Percentiles rank a stretch among this genome's conserved stretches.
phyloP scores from a whole-genome alignment of 2,888 invertebrate genomes.

The Dicycla oo region DNA sequence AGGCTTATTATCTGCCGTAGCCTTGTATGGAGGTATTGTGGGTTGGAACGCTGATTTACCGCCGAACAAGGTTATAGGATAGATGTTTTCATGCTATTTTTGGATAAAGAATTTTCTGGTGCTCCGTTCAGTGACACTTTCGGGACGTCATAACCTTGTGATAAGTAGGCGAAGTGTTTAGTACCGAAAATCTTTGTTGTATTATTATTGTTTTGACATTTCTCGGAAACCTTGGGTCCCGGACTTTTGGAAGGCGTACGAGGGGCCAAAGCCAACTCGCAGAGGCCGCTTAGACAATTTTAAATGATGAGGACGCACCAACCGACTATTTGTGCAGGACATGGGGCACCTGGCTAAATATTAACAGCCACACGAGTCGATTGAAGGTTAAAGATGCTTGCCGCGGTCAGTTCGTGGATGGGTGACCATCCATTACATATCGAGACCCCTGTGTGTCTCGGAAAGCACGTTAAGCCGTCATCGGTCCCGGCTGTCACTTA shows the following conservation, averaged over 20 bases:
- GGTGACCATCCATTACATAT: background rate
- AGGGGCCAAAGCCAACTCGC: no score
- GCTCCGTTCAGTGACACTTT: slow-evolving; percentile 45
- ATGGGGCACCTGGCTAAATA: no score
- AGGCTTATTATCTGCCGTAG: slow-evolving; percentile 69
- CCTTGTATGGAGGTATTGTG: slow-evolving; percentile 66
- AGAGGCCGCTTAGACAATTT: no score
- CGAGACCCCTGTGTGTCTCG: no score
- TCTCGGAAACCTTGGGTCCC: no score
- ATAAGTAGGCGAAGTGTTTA: slow-evolving; percentile 28
- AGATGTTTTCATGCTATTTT: slow-evolving; percentile 52
- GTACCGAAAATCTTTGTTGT: slow-evolving; percentile 6
- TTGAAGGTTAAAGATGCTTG: background rate
- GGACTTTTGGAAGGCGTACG: no score
- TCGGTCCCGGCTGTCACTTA: background rate
- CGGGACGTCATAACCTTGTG: slow-evolving; percentile 17
- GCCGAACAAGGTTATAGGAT: slow-evolving; percentile 57
- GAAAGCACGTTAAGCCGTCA: background rate
- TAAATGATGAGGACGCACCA: no score
- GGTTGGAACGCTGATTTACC: slow-evolving; percentile 63
- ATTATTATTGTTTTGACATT: no score
- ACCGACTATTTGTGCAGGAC: no score
- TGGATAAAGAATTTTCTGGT: slow-evolving; percentile 42
- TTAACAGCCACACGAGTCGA: background rate
- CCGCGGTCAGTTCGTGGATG: background rate